Evolutionary conservation across 2,113 vertebrate genomes (phyloP).

Genomic region (Sylvilagus bachmani): DNA sequence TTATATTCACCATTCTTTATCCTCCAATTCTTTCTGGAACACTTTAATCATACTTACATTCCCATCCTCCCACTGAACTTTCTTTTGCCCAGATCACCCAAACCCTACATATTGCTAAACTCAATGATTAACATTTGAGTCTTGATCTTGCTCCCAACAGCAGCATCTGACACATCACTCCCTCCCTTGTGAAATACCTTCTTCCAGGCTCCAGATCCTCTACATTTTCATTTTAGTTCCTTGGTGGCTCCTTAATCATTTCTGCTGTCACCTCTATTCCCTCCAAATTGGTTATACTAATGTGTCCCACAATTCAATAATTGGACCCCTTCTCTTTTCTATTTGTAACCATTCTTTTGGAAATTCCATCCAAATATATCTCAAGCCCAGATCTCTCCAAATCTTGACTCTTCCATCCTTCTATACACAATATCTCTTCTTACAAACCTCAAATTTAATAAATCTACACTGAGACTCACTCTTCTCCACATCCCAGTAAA

Average conservation of each 20-base stretch:
- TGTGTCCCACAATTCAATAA: background rate
- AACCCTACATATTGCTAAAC: rapidly evolving
- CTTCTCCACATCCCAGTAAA: background rate
- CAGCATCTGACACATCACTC: background rate
- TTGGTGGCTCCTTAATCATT: background rate
- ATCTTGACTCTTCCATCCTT: background rate
- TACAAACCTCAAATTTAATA: background rate
- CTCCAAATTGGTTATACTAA: background rate
- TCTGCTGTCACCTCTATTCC: background rate
- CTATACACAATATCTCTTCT: background rate
- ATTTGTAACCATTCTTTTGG: background rate
- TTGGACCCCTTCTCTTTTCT: background rate
- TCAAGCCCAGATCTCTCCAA: background rate
- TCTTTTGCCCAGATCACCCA: background rate
- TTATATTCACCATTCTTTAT: background rate
- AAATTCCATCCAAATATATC: background rate
- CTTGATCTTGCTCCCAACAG: background rate
- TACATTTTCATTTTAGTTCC: background rate
- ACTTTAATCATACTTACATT: background rate
- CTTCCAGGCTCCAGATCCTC: background rate
- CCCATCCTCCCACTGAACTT: background rate
- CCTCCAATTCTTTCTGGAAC: background rate
- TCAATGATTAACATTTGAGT: background rate
- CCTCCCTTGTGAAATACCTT: background rate
- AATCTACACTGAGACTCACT: background rate